Conservation (phyloP, 2,888 invertebrate genomes). For the Acleris cristana region DNA sequence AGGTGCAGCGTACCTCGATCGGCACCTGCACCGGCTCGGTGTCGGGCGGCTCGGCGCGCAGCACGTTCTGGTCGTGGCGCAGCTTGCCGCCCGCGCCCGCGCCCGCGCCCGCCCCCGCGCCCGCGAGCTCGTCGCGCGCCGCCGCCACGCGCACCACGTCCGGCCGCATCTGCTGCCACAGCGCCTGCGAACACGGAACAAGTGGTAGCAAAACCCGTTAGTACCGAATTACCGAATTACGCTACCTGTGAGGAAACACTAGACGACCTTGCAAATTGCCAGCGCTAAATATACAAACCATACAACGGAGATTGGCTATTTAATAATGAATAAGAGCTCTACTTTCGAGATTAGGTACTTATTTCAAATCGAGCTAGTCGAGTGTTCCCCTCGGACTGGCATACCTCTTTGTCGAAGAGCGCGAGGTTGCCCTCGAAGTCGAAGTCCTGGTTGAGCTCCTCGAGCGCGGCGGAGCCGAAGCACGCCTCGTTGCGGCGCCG, state of each 20-base stretch:
- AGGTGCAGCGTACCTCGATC: conserved; percentile 71
- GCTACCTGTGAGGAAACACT: neutral
- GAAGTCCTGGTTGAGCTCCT: conserved; percentile 89
- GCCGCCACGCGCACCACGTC: conserved; percentile 68
- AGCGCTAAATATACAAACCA: too few species aligned
- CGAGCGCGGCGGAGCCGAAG: conserved; percentile 89
- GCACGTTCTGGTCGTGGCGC: conserved; percentile 94
- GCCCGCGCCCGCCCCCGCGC: conserved; percentile 49
- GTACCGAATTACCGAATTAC: neutral
- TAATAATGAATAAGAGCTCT: too few species aligned
- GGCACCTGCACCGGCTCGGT: conserved; percentile 87
- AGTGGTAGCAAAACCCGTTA: neutral
- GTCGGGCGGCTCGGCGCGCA: conserved; percentile 59
- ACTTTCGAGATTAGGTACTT: too few species aligned
- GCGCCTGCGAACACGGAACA: conserved; percentile 49
- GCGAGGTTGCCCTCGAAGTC: conserved; percentile 98
- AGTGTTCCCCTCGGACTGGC: conserved; percentile 15
- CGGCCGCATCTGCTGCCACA: conserved; percentile 72
- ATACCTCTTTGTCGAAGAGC: conserved; percentile 90
- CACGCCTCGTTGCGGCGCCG: conserved; percentile 86
- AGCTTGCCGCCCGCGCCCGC: conserved; percentile 71
- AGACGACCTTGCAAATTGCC: too few species aligned
- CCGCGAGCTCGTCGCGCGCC: conserved; percentile 50
- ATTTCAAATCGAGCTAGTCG: too few species aligned
- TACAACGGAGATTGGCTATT: too few species aligned